Conservation (phyloP, 2,113 vertebrate species). For the Channa argus region DNA sequence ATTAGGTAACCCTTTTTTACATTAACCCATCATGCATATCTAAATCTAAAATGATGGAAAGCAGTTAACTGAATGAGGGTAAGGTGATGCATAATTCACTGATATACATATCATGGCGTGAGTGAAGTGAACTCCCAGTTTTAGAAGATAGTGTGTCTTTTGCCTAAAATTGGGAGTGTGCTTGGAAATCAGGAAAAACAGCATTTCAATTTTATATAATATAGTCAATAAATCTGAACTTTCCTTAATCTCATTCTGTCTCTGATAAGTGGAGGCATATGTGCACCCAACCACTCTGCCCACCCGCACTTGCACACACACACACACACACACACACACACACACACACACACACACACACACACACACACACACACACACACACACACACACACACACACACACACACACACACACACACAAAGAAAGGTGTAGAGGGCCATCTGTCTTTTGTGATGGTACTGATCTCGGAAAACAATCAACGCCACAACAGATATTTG, state of each 20-base stretch:
- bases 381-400: constrained; percentile 37
- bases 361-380: constrained; percentile 41
- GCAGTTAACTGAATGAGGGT: constrained; percentile 60
- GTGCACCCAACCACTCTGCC: constrained; percentile 23
- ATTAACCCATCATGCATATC: constrained; percentile 73
- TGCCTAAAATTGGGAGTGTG: constrained; percentile 8
- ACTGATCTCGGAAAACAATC: constrained; percentile 69
- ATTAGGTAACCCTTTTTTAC: constrained; percentile 59
- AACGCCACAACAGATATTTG: constrained; percentile 34
- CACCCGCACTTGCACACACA: constrained; percentile 38
- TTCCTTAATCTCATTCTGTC: constrained; percentile 7
- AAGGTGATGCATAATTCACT: constrained; percentile 54
- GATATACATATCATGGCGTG: constrained; percentile 46
- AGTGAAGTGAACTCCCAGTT: background rate
- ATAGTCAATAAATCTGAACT: constrained; percentile 31
- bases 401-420: constrained; percentile 32
- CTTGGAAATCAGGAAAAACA: background rate
- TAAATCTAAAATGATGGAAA: constrained; percentile 72
- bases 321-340: constrained; percentile 27
- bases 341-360: constrained; percentile 30
- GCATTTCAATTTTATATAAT: constrained; percentile 33
- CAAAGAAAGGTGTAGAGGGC: constrained; percentile 64
- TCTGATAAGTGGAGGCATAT: constrained; percentile 17
- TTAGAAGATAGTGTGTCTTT: background rate
- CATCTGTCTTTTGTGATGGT: constrained; percentile 78